Percentiles rank a stretch among this genome's conserved stretches.
These are phyloP conservation scores for Acronicta aceris DNA, from an alignment of 2,888 invertebrate species.

Conservation along the genomic window DNA sequence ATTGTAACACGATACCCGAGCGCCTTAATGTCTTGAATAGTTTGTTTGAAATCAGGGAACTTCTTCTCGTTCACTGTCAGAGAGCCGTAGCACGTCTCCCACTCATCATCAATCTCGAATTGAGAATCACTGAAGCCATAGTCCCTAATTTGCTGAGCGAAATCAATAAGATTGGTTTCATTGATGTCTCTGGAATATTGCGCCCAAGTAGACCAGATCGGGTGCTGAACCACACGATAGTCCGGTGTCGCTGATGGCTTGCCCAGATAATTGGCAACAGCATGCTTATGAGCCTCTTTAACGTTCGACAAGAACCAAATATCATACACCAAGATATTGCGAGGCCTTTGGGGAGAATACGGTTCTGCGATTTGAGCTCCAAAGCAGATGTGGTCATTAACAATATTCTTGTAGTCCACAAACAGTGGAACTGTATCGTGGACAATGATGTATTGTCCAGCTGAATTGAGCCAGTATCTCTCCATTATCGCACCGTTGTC, in stretches of 20 bases:
- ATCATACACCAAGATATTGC: conserved; percentile 87
- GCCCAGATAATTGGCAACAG: conserved; percentile 89
- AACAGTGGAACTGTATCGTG: conserved; percentile 91
- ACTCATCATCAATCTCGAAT: conserved; percentile 95
- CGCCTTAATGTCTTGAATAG: conserved; percentile 90
- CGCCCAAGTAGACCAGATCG: conserved; percentile 97
- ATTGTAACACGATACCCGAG: conserved; percentile 93
- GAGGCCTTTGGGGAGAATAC: conserved; percentile 79
- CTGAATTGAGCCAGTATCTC: conserved; percentile 93
- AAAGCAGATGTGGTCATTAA: conserved; percentile 88
- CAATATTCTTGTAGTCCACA: conserved; percentile 91
- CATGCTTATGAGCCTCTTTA: conserved; percentile 90
- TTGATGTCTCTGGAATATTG: conserved; percentile 91
- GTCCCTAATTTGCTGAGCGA: conserved; percentile 90
- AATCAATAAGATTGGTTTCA: conserved; percentile 90
- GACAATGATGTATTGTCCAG: conserved; percentile 91
- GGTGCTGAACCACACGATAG: conserved; percentile 92
- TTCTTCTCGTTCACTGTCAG: conserved; percentile 91
- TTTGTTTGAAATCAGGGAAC: conserved; percentile 91
- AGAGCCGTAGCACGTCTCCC: conserved; percentile 96
- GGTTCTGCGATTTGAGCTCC: conserved; percentile 88
- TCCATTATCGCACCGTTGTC: conserved; percentile 90
- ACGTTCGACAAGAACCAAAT: conserved; percentile 90
- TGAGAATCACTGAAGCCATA: conserved; percentile 92
- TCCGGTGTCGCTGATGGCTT: conserved; percentile 91